phyloP scores from a whole-genome alignment of 2,797 vertebrate genomes.

The Danionella dracula region DNA sequence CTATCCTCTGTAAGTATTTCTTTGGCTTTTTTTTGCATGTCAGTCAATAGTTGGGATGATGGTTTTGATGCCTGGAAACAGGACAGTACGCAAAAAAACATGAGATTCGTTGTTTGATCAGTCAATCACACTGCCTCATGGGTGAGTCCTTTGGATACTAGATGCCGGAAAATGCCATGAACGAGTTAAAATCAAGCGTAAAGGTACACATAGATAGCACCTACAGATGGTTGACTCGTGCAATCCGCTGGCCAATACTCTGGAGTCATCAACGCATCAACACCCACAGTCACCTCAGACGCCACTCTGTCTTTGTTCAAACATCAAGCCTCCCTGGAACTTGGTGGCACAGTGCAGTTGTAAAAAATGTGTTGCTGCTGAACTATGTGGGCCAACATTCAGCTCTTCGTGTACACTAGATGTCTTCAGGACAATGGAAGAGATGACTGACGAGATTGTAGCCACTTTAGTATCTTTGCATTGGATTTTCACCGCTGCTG shows the following conservation, averaged over 20 bases:
- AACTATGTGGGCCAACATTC: conserved; percentile 37
- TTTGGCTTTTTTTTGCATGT: too few relatives aligned
- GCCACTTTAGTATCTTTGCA: conserved; percentile 19
- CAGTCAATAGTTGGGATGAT: too few relatives aligned
- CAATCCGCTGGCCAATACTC: background rate
- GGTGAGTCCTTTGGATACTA: too few relatives aligned
- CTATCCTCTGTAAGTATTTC: too few relatives aligned
- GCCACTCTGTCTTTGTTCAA: conserved; percentile 23
- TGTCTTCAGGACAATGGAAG: background rate
- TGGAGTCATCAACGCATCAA: background rate
- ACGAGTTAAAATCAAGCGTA: background rate
- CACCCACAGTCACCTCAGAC: conserved; percentile 1
- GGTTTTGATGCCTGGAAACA: too few relatives aligned
- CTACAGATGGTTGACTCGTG: background rate
- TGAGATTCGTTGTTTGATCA: too few relatives aligned
- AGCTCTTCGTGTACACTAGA: conserved; percentile 6
- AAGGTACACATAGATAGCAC: background rate
- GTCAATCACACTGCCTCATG: too few relatives aligned
- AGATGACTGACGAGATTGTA: conserved; percentile 15
- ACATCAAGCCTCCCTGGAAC: background rate
- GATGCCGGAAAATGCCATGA: background rate
- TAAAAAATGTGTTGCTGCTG: conserved; percentile 62
- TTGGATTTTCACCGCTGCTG: conserved; percentile 5
- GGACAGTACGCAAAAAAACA: too few relatives aligned
- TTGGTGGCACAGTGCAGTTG: too few relatives aligned